Evolutionary conservation across 2,888 invertebrate genomes (phyloP), one percentile per base, ranked within the genome.

Genomic region (Tachina lurida): DNA sequence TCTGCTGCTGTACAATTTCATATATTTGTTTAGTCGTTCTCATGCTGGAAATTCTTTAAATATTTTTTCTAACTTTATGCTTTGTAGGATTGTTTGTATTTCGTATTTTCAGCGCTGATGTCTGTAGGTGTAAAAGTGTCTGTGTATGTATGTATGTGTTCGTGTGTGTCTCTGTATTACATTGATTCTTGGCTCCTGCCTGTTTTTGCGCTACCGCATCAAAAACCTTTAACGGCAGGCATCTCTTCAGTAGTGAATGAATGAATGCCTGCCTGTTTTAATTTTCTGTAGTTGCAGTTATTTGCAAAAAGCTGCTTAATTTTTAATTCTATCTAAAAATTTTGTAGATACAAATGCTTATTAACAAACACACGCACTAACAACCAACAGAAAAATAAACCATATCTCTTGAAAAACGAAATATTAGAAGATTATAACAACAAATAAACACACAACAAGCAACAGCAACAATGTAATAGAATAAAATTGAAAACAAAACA

Each of bases 241-340:
- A 68, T 10, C 67, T 77, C 31, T 67, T 82, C 22, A 43, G 15
- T 76, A 63, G 71, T 43, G 81, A 41, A 41, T 47, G 7, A 31
- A 31, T 31, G 31, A 31, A 31, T 31, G 31, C 7, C 7, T 31
- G 70, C 63, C 79, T 49, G 74, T 76, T 68, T 45, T 71, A 54
- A 15, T 63, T 39, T 54, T 39, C 56, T 77, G 62, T 12, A 65
- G 79, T 88, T 89, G 88, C 9, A 65, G 81, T 88, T 89, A 88
- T 88, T 49, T 90, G 88, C 87, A 73, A 83, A 60, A 71, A 90
- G 90, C 88, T 90, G 89, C 90, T 88, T 90, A 89, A 90, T 90
- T 90, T 87, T 90, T 89, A 89, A 89, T 89, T 90, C 90, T 89
- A 90, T 90, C 88, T 83, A 73, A 83, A n/a, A 73, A 83, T 49